phyloP scores from a whole-genome alignment of 2,797 vertebrate genomes.

The Aldrovandia affinis region DNA sequence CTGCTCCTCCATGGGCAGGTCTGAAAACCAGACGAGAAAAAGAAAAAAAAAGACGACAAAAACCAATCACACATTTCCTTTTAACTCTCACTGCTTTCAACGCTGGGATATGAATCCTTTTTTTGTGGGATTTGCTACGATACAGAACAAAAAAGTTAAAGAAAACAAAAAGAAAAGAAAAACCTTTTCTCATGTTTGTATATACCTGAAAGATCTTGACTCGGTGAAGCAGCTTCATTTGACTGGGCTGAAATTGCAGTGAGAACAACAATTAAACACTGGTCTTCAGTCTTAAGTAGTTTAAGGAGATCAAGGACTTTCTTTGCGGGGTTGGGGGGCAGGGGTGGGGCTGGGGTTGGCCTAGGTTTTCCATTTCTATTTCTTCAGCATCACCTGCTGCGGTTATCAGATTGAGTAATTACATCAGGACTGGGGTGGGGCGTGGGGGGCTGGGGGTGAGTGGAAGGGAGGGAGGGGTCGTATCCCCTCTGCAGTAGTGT shows the following conservation, averaged over 20 bases:
- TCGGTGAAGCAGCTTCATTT: conserved; percentile 80
- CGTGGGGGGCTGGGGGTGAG: neutral
- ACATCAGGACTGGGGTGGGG: neutral
- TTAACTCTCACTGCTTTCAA: conserved; percentile 31
- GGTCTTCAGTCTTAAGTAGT: conserved; percentile 53
- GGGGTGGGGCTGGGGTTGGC: neutral
- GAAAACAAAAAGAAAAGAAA: conserved; percentile 36
- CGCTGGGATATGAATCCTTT: conserved; percentile 46
- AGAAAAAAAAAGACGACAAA: neutral
- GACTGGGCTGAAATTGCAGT: conserved; percentile 74
- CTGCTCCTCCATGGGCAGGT: conserved; percentile 95
- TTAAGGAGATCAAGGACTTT: conserved; percentile 31
- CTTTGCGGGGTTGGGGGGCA: conserved; percentile 11
- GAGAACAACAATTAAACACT: conserved; percentile 57
- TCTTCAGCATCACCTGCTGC: conserved; percentile 45
- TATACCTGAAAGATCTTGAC: conserved; percentile 82
- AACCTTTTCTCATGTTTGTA: conserved; percentile 47
- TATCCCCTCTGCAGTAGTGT: conserved; percentile 32
- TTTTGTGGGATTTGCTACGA: conserved; percentile 43
- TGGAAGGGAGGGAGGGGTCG: neutral
- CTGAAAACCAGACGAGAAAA: conserved; percentile 60
- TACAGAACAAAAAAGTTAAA: conserved; percentile 33
- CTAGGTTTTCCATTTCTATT: neutral
- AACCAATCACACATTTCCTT: neutral
- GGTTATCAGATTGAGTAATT: neutral